Evolutionary conservation across 35 echinoderm and acorn worm species (phyloP).

Genomic region (Apostichopus parvimensis): DNA sequence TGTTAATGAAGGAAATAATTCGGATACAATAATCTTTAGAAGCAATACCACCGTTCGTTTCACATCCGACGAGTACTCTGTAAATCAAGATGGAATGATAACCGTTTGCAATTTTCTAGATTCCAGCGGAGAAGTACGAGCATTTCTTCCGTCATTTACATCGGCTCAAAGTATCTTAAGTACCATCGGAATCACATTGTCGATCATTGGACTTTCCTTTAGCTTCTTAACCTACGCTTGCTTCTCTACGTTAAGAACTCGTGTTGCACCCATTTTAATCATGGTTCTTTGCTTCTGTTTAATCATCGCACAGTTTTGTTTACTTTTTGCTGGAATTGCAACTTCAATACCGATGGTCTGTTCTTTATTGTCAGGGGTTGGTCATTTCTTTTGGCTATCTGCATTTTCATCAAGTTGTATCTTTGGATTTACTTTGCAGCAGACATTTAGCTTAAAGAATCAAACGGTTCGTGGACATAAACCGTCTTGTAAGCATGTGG

Average conservation of each 20-base stretch:
- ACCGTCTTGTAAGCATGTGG: not conserved
- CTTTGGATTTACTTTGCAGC: conserved; percentile 20
- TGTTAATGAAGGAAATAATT: not conserved
- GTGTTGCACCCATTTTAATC: not conserved
- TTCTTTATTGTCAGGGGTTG: not conserved
- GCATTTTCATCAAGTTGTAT: conserved; percentile 3
- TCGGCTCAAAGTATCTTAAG: conserved; percentile 15
- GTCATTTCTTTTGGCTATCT: conserved; percentile 4
- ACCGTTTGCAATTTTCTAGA: conserved; percentile 3
- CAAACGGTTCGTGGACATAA: not conserved
- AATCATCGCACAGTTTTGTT: not conserved
- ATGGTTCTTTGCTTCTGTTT: conserved; percentile 15
- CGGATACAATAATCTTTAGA: not conserved
- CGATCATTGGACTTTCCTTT: not conserved
- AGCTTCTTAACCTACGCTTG: not conserved
- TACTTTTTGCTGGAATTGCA: conserved; percentile 24
- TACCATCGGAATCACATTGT: not conserved
- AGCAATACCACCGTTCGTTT: not conserved
- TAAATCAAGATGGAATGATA: not conserved
- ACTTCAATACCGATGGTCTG: not conserved
- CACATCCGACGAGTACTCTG: not conserved
- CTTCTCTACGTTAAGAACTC: not conserved
- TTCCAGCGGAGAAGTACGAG: not conserved
- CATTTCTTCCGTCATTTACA: not conserved
- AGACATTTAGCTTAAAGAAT: not conserved